Conservation (phyloP, 2,888 invertebrate genomes). For the Therioaphis trifolii region DNA sequence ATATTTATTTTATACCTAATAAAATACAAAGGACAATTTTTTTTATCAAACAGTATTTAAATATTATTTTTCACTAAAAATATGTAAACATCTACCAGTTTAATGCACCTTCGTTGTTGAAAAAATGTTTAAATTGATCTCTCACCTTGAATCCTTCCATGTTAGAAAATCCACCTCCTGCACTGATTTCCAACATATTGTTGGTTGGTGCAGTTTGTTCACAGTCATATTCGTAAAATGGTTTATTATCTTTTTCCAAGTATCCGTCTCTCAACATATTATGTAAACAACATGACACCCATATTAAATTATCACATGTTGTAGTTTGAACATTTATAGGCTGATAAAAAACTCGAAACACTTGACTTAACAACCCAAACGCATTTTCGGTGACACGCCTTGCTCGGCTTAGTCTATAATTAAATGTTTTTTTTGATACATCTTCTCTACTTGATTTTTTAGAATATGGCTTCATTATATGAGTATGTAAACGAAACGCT, state of each 20-base stretch:
- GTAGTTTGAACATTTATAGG: conserved; percentile 45
- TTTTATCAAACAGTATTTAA: no score
- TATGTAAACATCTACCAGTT: neutral
- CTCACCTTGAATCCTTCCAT: neutral
- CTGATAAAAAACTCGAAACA: conserved; percentile 63
- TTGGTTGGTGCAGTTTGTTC: neutral
- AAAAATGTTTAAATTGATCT: conserved; percentile 2
- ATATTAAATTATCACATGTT: conserved; percentile 15
- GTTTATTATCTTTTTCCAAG: neutral
- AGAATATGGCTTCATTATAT: conserved; percentile 64
- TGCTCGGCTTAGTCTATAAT: conserved; percentile 64
- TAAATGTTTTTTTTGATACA: conserved; percentile 62
- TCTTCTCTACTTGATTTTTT: conserved; percentile 47
- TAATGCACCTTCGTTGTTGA: neutral
- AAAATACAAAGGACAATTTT: no score
- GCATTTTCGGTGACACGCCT: conserved; percentile 64
- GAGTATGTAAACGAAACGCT: conserved; percentile 65
- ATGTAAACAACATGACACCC: conserved; percentile 14
- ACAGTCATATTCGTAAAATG: conserved; percentile 2
- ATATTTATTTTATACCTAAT: no score
- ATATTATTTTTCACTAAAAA: no score
- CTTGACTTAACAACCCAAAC: conserved; percentile 63
- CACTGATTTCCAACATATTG: neutral
- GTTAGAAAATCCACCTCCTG: neutral
- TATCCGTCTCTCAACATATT: conserved; percentile 16